Conservation (phyloP, 2,888 invertebrate species). For the Polymixis flavicincta region DNA sequence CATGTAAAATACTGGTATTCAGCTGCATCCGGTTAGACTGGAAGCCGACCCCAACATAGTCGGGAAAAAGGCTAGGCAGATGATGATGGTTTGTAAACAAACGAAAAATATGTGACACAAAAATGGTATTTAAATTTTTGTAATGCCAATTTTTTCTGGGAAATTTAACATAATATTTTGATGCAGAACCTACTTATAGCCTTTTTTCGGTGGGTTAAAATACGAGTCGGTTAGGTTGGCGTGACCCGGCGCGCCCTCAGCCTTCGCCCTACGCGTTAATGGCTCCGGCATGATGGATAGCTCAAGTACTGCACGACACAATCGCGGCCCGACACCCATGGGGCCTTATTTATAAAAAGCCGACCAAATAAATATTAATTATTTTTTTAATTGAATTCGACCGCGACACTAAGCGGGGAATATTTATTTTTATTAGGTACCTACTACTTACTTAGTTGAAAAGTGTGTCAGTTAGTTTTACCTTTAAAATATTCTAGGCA, state of each 20-base stretch:
- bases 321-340: constrained; percentile 72
- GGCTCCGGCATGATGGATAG: constrained; percentile 85
- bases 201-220: constrained; percentile 44
- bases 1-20: no score
- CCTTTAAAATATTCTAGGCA: neutral
- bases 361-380: constrained; percentile 63
- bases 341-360: constrained; percentile 67
- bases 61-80: no score
- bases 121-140: neutral
- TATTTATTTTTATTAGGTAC: constrained; percentile 33
- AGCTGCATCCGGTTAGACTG: no score
- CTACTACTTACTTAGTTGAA: neutral
- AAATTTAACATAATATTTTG: constrained; percentile 25
- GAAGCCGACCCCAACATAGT: no score
- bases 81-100: constrained; percentile 1
- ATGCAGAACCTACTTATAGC: constrained; percentile 27
- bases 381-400: constrained; percentile 50
- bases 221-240: constrained; percentile 68
- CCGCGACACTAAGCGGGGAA: constrained; percentile 16
- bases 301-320: constrained; percentile 75
- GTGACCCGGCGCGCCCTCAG: constrained; percentile 84
- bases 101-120: neutral
- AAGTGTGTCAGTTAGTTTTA: neutral
- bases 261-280: constrained; percentile 81
- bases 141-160: constrained; percentile 18